Base-by-base conservation (phyloP, 2,888 invertebrate species). In the Drosophila mercatorum region DNA sequence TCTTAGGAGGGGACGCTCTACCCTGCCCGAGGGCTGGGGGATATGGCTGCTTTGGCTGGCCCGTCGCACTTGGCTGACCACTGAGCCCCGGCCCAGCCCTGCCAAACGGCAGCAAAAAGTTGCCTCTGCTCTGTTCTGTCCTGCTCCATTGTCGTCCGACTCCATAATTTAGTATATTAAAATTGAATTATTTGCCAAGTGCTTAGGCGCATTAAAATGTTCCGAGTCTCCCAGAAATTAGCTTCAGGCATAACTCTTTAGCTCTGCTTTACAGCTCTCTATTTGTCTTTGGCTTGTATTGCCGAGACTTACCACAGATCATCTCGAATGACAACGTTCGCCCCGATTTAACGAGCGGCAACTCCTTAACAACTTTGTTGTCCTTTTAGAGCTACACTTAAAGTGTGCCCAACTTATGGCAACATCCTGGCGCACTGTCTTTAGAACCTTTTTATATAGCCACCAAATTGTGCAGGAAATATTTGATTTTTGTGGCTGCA, bases 161-260 rank as follows among this genome's bases (percentile, higher is more conserved):
- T 68, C 72, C 58, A 73, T 67, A 78, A 58, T 67, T 68, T 76
- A 89, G 78, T 78, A 77, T 78, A 87, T 85, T 79, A 90, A 90
- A 90, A 90, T 86, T 81, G 87, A 86, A 83, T 83, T 88, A 86
- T 80, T 75, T 52, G 66, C 61, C 68, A 74, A 83, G 76, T 73
- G 67, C 81, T 75, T 70, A 70, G 70, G 69, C 63, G 51, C 59
- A 77, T 75, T 70, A 66, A 60, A 64, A 49, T 64, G 61, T 58
- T 56, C 36, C 38, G 46, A 65, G 68, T 26, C 26, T 5, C 5
- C 38, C 53, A 38, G 5, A 34, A 34, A 34, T 34, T 34, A 51
- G 51, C 51, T 3, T 0, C 51, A 3, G 5, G 51, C 51, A 17
- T 12, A 51, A 68, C 28, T 46, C 53, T 31, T 51, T 51, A 51